Evolutionary conservation across 2,113 vertebrate species (phyloP).

Genomic region (Leucosticte australis): DNA sequence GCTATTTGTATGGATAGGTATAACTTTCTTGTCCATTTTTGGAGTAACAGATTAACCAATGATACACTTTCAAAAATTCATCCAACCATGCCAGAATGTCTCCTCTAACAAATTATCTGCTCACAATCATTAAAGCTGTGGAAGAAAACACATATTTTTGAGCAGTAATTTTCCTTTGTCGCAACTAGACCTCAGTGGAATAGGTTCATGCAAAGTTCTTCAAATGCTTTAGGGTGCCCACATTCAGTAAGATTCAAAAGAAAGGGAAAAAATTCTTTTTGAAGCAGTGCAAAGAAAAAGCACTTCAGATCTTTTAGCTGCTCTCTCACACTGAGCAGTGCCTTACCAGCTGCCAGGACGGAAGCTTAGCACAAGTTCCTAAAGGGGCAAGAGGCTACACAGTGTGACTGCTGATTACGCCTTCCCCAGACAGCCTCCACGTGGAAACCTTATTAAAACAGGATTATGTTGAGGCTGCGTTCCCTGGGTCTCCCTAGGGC

Average conservation of each 20-base stretch:
- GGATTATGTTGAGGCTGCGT: constrained; percentile 6
- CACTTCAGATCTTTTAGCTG: not conserved
- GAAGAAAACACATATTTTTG: not conserved
- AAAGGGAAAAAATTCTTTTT: not conserved
- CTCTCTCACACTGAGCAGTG: not conserved
- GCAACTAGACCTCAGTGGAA: not conserved
- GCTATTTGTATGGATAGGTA: not conserved
- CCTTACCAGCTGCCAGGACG: constrained; percentile 13
- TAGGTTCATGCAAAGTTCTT: not conserved
- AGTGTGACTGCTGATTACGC: constrained; percentile 1
- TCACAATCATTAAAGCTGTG: not conserved
- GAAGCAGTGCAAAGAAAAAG: not conserved
- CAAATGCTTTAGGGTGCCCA: not conserved
- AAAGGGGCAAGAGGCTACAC: not conserved
- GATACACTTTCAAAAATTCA: not conserved
- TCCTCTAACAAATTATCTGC: not conserved
- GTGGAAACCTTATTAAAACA: constrained; percentile 6
- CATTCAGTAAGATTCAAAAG: not conserved
- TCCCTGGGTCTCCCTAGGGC: not conserved
- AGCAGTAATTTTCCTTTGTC: not conserved
- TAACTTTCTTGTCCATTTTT: not conserved
- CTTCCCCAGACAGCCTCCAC: constrained; percentile 9
- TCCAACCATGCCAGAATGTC: not conserved
- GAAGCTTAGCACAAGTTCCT: constrained; percentile 15
- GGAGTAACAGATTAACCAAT: not conserved